Evolutionary conservation across 2,888 invertebrate genomes (phyloP), one percentile per base, ranked within the genome.

Genomic region (Empis livida): DNA sequence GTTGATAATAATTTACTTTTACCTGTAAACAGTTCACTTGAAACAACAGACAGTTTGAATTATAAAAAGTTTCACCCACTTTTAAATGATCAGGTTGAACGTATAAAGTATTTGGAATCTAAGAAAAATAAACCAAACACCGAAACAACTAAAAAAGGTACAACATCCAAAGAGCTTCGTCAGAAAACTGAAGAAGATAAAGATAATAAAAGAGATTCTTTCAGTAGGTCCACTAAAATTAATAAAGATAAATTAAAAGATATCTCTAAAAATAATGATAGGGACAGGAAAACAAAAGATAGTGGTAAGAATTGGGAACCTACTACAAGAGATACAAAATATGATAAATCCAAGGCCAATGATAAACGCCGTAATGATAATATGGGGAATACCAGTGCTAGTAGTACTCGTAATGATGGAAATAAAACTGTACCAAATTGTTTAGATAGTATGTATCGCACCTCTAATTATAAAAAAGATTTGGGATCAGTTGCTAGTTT

Each of bases 391-490:
- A 27, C 2, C 20, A 6, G 20, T 20, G 6, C 20, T 9, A 8
- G 9, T 27, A 27, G 9, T 27, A 27, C 5, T 27, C 23, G 23
- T 4, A 27, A 9, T 27, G 23, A 27, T 4, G 23, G 23, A 27
- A 27, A 27, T 27, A 27, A 27, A 27, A 2, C 23, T 27, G 2
- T 27, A 2, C 23, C 23, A 5, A 27, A 27, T n/a, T 35, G 35
- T 13, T 50, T 66, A 15, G 66, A 67, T 43, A 65, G 62, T 45
- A 58, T 61, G 47, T 65, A 67, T 54, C 56, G 66, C 5, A 60
- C 51, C 23, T 48, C 48, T 8, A 55, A 55, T 14, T 50, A 55
- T n/a, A 53, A 40, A 6, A 48, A 49, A 27, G 23, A 27, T 27
- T 27, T 27, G 9, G 23, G 23, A 4, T n/a, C 35, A 1, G 55